Evolutionary conservation across 2,797 vertebrate genomes (phyloP).

Genomic region (Podargus strigoides): DNA sequence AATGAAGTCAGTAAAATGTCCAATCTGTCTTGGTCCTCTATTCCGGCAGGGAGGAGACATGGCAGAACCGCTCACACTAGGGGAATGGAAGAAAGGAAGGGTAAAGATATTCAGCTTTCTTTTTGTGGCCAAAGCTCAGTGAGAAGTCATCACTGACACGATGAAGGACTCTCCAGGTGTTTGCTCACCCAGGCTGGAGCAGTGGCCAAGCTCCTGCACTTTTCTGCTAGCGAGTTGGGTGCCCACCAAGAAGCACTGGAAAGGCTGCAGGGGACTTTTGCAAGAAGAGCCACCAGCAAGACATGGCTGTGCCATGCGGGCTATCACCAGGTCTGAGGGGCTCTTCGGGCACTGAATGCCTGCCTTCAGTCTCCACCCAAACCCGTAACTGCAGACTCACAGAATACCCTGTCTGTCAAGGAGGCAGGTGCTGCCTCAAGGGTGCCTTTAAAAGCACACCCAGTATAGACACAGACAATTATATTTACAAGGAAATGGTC

Average conservation of each 20-base stretch:
- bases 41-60: background rate
- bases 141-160: background rate
- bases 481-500: background rate
- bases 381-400: background rate
- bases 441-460: background rate
- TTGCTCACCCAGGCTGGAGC: background rate
- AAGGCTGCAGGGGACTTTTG: background rate
- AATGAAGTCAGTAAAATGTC: background rate
- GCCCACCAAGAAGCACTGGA: background rate
- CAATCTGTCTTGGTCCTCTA: background rate
- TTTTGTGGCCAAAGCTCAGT: background rate
- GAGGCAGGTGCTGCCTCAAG: background rate
- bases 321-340: background rate
- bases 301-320: background rate
- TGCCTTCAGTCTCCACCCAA: background rate
- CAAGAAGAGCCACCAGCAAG: background rate
- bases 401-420: background rate
- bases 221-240: background rate
- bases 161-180: background rate
- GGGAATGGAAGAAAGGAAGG: background rate
- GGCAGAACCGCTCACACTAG: fast-evolving
- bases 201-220: background rate
- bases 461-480: background rate
- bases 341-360: fast-evolving
- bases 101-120: background rate